Conservation (phyloP, 2,888 invertebrate species). For the Oscheius sp. region DNA sequence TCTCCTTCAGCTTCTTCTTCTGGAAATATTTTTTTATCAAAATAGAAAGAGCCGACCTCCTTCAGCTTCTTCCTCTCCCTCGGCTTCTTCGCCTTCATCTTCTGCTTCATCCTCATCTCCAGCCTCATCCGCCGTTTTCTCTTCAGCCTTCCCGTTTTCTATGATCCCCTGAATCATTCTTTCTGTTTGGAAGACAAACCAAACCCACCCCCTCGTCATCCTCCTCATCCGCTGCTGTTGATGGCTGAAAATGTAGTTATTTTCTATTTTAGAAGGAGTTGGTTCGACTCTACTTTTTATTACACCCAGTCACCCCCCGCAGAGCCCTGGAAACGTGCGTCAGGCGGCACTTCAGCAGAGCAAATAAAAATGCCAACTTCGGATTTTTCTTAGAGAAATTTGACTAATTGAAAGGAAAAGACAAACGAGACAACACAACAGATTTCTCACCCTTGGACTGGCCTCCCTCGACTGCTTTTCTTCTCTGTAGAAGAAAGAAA, state of each 20-base stretch:
- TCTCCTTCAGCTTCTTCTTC: conserved; percentile 22
- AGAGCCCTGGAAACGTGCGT: conserved; percentile 16
- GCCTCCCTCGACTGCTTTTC: neutral
- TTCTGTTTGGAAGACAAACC: neutral
- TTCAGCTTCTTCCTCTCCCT: conserved; percentile 30
- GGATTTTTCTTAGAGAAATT: neutral
- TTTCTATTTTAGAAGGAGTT: neutral
- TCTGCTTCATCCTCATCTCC: conserved; percentile 33
- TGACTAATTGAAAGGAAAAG: neutral
- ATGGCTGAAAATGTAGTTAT: conserved; percentile 1
- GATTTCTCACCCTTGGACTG: conserved; percentile 15
- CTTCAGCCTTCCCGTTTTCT: conserved; percentile 24
- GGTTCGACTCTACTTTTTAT: neutral
- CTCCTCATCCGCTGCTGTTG: conserved; percentile 17
- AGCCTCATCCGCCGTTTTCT: conserved; percentile 35
- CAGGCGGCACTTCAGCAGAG: conserved; percentile 20
- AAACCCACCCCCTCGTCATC: conserved; percentile 9
- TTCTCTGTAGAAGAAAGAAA: conserved; percentile 10
- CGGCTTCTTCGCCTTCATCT: conserved; percentile 35
- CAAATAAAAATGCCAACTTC: conserved; percentile 11
- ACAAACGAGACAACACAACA: neutral
- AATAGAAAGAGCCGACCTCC: conserved; percentile 7
- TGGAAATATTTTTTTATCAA: neutral
- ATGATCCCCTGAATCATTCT: neutral
- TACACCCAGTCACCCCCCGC: neutral